Evolutionary conservation across 2,888 invertebrate genomes (phyloP).

Genomic region (Drosophila neutralis): DNA sequence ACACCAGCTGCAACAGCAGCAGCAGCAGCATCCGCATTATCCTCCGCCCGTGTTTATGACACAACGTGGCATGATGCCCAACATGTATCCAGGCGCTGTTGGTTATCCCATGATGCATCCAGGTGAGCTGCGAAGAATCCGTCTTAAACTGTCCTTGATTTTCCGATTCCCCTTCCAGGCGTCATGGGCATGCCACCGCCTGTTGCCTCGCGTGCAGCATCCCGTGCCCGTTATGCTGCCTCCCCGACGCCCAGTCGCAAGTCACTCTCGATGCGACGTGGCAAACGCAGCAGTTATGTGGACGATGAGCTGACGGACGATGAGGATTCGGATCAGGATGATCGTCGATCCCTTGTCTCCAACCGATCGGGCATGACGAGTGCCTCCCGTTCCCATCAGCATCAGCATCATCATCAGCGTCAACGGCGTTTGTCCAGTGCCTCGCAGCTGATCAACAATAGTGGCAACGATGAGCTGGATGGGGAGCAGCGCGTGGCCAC

Average conservation of each 20-base stretch:
- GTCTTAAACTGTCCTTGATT: background rate
- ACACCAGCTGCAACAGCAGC: constrained; percentile 47
- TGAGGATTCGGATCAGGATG: constrained; percentile 88
- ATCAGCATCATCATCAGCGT: constrained; percentile 59
- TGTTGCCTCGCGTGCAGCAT: constrained; percentile 85
- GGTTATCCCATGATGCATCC: constrained; percentile 85
- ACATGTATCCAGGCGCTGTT: constrained; percentile 80
- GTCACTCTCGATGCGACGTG: constrained; percentile 87
- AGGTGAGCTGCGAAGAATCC: constrained; percentile 59
- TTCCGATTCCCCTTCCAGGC: constrained; percentile 46
- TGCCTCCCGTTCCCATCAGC: constrained; percentile 64
- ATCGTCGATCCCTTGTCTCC: constrained; percentile 83
- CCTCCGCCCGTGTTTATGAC: constrained; percentile 85
- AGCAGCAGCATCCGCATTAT: constrained; percentile 83
- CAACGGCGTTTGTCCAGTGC: constrained; percentile 81
- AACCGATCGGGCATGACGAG: constrained; percentile 82
- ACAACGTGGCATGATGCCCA: constrained; percentile 80
- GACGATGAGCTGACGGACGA: constrained; percentile 86
- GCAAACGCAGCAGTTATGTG: constrained; percentile 84
- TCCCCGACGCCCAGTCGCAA: constrained; percentile 90
- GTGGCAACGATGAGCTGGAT: constrained; percentile 72
- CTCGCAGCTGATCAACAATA: constrained; percentile 76
- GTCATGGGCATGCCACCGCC: constrained; percentile 81
- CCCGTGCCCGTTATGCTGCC: constrained; percentile 88
- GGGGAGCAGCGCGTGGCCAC: constrained; percentile 45